Evolutionary conservation across 1,140 invertebrate genomes (phyloP), one percentile per base, ranked within the genome.

Genomic region (Eurosta solidaginis): DNA sequence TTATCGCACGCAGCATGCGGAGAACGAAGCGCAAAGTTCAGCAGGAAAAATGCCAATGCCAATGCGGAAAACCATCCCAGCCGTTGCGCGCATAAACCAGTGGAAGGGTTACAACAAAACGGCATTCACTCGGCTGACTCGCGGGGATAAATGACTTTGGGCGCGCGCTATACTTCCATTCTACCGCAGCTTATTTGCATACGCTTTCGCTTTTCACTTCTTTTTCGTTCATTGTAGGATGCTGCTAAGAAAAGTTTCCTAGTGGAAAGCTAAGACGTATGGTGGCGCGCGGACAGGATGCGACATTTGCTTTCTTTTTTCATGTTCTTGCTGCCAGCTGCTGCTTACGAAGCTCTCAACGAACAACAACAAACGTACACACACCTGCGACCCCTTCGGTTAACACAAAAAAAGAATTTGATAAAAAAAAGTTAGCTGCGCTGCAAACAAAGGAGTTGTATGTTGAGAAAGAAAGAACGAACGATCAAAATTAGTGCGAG

Each of bases 131-230:
- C 17, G 29, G 54, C 17, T 36, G 54, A 22, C 27, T 59, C 54
- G 54, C 14, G 50, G 50, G 50, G 2, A 25, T 54, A 42, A 33
- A 33, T 47, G 54, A 29, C 27, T 78, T 45, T 78, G 59, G 29
- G 42, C 45, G 54, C 36, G 42, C 63, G 25, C 59, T 22, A 25
- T 6, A 17, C 2, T 76, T 59, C 27, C 54, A 59, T 76, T 22
- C 49, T 36, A 29, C 42, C 36, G 22, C 25, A 63, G 49, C 83
- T 86, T 83, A 86, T 86, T 86, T 86, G 83, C 84, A 86, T 86
- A 85, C 82, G 84, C 82, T 86, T 86, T 84, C 82, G 83, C 82
- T 85, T 85, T 86, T 80, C 78, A 82, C 44, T n/a, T n/a, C n/a
- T n/a, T n/a, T n/a, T n/a, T n/a, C n/a, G n/a, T n/a, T n/a, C n/a